phyloP scores from a whole-genome alignment of 1,140 invertebrate genomes.

The Drosophila persimilis region DNA sequence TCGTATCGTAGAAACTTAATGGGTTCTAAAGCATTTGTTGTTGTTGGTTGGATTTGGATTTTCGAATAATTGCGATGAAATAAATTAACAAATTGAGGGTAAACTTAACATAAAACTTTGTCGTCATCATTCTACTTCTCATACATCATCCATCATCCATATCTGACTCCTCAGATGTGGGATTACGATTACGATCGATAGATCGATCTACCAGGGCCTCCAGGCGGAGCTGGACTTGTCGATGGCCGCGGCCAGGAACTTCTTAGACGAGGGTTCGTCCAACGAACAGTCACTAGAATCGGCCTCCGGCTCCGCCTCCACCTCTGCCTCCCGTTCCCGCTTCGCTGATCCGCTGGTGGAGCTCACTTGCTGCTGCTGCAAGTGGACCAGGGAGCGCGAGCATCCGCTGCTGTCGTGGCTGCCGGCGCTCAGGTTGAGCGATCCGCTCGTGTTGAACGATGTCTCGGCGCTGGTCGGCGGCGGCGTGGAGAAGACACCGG shows the following conservation, averaged over 20 bases:
- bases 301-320: conserved; percentile 38
- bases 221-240: conserved; percentile 59
- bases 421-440: conserved; percentile 59
- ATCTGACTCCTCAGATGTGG: no score
- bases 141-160: not conserved
- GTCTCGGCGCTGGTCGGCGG: conserved; percentile 73
- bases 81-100: conserved; percentile 62
- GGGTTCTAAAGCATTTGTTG: conserved; percentile 41
- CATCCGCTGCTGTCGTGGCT: conserved; percentile 66
- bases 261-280: conserved; percentile 68
- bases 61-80: conserved; percentile 59
- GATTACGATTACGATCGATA: not conserved
- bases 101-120: conserved; percentile 64
- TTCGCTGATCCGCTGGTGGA: conserved; percentile 71
- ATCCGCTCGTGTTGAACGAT: conserved; percentile 72
- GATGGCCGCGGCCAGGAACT: conserved; percentile 61
- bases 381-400: conserved; percentile 51
- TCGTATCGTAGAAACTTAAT: conserved; percentile 38
- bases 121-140: conserved; percentile 1
- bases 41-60: conserved; percentile 38
- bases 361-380: conserved; percentile 81
- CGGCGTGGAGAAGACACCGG: conserved; percentile 74
- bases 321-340: conserved; percentile 50
- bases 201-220: conserved; percentile 53
- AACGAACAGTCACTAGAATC: conserved; percentile 76